A percentile compares a stretch with the other conserved stretches of the same genome.
Evolutionary conservation across 1,140 invertebrate species (phyloP).

Genomic region (Zaprionus capensis): DNA sequence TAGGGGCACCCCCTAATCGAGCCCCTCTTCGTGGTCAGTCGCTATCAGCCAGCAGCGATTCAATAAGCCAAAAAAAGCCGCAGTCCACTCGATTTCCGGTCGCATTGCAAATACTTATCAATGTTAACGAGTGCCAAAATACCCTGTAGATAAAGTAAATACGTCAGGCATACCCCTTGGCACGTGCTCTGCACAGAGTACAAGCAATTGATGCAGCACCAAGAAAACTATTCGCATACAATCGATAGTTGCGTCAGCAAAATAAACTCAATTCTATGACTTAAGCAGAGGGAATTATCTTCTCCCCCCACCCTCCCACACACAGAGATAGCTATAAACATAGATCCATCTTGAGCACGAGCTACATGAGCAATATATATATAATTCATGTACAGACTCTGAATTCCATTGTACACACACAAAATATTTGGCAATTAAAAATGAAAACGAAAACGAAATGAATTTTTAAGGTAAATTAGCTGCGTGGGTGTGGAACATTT

Average conservation of each 20-base stretch:
- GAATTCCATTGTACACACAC: constrained; percentile 46
- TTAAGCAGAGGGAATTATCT: constrained; percentile 23
- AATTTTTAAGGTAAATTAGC: constrained; percentile 79
- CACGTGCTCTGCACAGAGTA: background rate
- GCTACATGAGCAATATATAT: constrained; percentile 15
- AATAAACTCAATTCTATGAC: constrained; percentile 37
- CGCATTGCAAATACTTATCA: background rate
- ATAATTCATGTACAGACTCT: constrained; percentile 42
- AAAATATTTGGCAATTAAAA: constrained; percentile 57
- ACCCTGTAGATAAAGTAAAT: no score
- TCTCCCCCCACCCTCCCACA: background rate
- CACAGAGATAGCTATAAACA: background rate
- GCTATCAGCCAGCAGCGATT: constrained; percentile 30
- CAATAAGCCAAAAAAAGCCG: constrained; percentile 20
- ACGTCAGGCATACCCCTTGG: background rate
- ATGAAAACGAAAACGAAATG: constrained; percentile 48
- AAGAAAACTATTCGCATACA: constrained; percentile 53
- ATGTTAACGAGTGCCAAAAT: no score
- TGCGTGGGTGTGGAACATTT: constrained; percentile 52
- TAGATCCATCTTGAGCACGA: background rate
- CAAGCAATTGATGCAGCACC: background rate
- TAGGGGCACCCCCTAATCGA: background rate
- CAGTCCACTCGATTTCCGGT: constrained; percentile 34
- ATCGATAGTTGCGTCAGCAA: constrained; percentile 73
- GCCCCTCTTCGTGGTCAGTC: background rate